phyloP scores from a whole-genome alignment of 2,113 vertebrate genomes.

The Pedionomus torquatus region DNA sequence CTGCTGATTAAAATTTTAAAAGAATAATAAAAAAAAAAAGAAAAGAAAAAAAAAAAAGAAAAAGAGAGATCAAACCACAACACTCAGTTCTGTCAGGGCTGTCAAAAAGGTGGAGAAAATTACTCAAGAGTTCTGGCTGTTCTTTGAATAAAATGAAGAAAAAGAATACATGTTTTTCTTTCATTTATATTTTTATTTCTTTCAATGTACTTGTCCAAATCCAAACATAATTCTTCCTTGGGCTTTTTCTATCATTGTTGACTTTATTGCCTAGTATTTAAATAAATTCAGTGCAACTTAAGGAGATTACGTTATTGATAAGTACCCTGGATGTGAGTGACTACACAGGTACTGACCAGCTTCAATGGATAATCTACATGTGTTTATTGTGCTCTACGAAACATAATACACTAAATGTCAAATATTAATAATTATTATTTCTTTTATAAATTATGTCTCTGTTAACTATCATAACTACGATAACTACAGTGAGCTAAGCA shows the following conservation, averaged over 20 bases:
- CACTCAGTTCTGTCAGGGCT: conserved; percentile 46
- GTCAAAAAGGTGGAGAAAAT: conserved; percentile 50
- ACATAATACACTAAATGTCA: not conserved
- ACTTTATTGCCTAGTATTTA: not conserved
- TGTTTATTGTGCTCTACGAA: not conserved
- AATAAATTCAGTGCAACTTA: not conserved
- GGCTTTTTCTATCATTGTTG: not conserved
- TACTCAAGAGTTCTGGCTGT: conserved; percentile 13
- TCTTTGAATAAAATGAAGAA: conserved; percentile 34
- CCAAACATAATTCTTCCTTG: not conserved
- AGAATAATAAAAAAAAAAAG: not conserved
- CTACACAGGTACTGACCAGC: not conserved
- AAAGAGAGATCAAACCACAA: conserved; percentile 36
- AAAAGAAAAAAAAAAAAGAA: not conserved
- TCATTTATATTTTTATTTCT: not conserved
- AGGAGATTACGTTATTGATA: not conserved
- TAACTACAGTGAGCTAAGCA: not conserved
- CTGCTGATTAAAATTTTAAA: not conserved
- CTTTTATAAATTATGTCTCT: not conserved
- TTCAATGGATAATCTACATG: not conserved
- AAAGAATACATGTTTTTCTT: not conserved
- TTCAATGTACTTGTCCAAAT: not conserved
- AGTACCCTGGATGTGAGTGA: not conserved
- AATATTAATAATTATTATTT: not conserved
- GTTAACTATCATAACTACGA: not conserved